Evolutionary conservation across 2,797 vertebrate genomes (phyloP).

Genomic region (Chelmon rostratus): DNA sequence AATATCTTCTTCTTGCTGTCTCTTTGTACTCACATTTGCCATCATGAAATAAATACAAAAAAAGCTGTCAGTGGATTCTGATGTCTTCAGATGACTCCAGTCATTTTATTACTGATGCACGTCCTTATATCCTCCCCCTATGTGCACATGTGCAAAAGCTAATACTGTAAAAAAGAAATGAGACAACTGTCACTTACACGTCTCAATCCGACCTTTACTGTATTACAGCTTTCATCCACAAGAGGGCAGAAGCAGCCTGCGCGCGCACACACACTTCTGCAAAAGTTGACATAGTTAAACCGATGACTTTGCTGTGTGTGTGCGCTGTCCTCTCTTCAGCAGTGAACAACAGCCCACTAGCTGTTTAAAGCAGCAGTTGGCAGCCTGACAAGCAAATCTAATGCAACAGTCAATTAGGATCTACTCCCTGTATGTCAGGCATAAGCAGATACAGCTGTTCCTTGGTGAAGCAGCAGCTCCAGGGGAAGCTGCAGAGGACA

Average conservation of each 20-base stretch:
- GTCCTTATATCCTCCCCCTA: too few relatives aligned
- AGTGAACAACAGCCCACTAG: slow-evolving; percentile 7
- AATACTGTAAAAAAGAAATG: neutral
- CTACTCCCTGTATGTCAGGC: slow-evolving; percentile 56
- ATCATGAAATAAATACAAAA: too few relatives aligned
- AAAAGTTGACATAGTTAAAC: neutral
- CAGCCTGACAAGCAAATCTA: slow-evolving; percentile 70
- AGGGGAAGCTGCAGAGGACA: slow-evolving; percentile 53
- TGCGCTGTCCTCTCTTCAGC: slow-evolving; percentile 13
- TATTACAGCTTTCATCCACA: slow-evolving; percentile 64
- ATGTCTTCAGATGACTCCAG: too few relatives aligned
- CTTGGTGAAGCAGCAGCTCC: slow-evolving; percentile 56
- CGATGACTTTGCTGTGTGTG: neutral
- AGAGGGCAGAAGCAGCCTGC: slow-evolving; percentile 74
- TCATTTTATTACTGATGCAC: too few relatives aligned
- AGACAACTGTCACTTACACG: too few relatives aligned
- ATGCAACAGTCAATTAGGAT: slow-evolving; percentile 73
- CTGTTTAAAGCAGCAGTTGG: slow-evolving; percentile 55
- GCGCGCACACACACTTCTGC: neutral
- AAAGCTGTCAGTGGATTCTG: too few relatives aligned
- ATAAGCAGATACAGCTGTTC: slow-evolving; percentile 74
- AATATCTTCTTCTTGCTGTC: too few relatives aligned
- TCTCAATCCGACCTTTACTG: neutral
- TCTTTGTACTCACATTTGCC: too few relatives aligned
- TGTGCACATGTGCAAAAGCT: neutral